Percentiles rank a stretch among this genome's conserved stretches.
Evolutionary conservation across 2,888 invertebrate species (phyloP).

Genomic region (Acronicta psi): DNA sequence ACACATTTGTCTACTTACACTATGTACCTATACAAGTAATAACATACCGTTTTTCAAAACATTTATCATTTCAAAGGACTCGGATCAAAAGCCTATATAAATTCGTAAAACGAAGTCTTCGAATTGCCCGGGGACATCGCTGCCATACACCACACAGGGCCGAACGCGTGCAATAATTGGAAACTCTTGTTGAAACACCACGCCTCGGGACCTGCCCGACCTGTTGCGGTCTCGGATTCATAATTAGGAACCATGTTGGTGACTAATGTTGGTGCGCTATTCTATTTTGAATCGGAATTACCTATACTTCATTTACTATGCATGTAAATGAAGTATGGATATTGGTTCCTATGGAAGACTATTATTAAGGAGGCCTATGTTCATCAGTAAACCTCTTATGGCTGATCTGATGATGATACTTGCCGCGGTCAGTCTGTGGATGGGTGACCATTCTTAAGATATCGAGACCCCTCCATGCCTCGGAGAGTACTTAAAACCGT

Average conservation of each 20-base stretch:
- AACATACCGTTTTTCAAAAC: not conserved
- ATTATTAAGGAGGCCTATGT: too few species aligned
- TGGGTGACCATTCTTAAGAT: too few species aligned
- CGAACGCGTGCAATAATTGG: constrained; percentile 71
- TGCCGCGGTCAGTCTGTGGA: too few species aligned
- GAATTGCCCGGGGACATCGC: constrained; percentile 21
- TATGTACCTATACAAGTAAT: too few species aligned
- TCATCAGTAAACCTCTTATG: too few species aligned
- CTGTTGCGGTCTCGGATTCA: constrained; percentile 42
- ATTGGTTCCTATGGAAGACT: too few species aligned
- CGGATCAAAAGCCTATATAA: constrained; percentile 38
- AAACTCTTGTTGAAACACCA: constrained; percentile 68
- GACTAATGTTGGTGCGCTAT: constrained; percentile 23
- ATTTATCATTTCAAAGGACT: constrained; percentile 6
- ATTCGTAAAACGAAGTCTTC: constrained; percentile 21
- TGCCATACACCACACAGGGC: constrained; percentile 65
- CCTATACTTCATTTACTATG: not conserved
- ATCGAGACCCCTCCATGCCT: too few species aligned
- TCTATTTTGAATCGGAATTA: constrained; percentile 15
- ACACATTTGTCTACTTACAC: too few species aligned
- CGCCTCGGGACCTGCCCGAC: constrained; percentile 34
- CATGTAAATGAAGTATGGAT: too few species aligned
- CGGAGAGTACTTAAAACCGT: too few species aligned
- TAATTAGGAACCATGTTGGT: constrained; percentile 34
- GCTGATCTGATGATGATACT: too few species aligned